phyloP scores from a whole-genome alignment of 2,113 vertebrate species.

The Misgurnus mizolepis region DNA sequence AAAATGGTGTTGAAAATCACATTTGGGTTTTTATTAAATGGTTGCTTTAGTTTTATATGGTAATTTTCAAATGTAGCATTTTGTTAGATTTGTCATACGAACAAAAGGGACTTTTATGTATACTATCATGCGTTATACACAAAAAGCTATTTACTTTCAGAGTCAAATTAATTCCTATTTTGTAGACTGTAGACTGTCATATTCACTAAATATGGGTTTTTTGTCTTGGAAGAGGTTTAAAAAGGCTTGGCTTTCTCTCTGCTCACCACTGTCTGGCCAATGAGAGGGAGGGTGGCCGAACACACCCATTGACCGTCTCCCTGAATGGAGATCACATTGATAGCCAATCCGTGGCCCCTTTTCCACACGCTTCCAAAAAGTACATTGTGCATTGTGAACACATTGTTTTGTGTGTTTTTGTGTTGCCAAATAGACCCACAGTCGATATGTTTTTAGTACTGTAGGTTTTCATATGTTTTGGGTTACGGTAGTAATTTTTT shows the following conservation, averaged over 20 bases:
- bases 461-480: background rate
- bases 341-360: background rate
- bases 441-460: background rate
- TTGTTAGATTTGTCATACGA: no score
- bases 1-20: no score
- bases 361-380: conserved; percentile 6
- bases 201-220: background rate
- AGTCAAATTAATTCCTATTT: no score
- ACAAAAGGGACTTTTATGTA: no score
- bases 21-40: no score
- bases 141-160: no score
- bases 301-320: conserved; percentile 56
- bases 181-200: background rate
- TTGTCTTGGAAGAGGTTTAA: conserved; percentile 8
- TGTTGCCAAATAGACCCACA: background rate
- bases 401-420: background rate
- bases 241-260: conserved; percentile 37
- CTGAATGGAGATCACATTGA: conserved; percentile 29
- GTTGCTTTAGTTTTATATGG: no score
- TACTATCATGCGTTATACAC: no score
- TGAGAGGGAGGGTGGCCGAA: conserved; percentile 40
- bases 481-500: no score
- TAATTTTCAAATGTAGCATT: no score
- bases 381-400: background rate
- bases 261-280: conserved; percentile 49